A percentile compares a stretch with the other conserved stretches of the same genome.
phyloP scores from a whole-genome alignment of 2,113 vertebrate species.

The Jaculus jaculus region DNA sequence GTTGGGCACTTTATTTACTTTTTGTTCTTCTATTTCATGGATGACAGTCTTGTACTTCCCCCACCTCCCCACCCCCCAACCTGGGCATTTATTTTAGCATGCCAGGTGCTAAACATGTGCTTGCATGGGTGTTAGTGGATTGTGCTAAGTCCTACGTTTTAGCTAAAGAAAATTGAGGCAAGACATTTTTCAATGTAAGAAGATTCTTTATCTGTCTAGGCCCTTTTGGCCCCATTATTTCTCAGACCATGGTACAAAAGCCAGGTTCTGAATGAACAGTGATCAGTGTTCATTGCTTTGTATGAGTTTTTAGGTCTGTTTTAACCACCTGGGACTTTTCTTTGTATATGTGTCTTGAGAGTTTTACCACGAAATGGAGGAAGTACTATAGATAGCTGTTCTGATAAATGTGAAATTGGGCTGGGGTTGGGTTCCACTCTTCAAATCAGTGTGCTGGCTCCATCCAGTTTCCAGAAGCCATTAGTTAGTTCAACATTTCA shows the following conservation, averaged over 20 bases:
- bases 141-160: neutral
- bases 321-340: slow-evolving; percentile 29
- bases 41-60: neutral
- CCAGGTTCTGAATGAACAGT: neutral
- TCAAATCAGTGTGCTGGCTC: neutral
- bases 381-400: neutral
- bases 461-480: neutral
- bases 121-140: neutral
- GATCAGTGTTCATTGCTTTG: neutral
- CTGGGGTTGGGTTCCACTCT: neutral
- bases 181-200: neutral
- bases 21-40: neutral
- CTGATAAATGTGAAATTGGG: neutral
- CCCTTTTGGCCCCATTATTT: neutral
- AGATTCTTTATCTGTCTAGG: neutral
- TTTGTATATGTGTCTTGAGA: neutral
- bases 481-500: neutral
- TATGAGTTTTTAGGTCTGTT: neutral
- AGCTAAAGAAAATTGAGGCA: neutral
- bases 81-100: neutral
- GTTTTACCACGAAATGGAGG: neutral
- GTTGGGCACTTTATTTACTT: neutral
- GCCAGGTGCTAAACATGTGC: too few species aligned
- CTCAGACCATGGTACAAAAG: neutral
- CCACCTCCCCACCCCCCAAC: rapidly evolving